Percentiles rank a stretch among this genome's conserved stretches.
These are phyloP conservation scores for Hipparchia semele DNA, from an alignment of 2,888 invertebrate genomes.

Conservation along the genomic window DNA sequence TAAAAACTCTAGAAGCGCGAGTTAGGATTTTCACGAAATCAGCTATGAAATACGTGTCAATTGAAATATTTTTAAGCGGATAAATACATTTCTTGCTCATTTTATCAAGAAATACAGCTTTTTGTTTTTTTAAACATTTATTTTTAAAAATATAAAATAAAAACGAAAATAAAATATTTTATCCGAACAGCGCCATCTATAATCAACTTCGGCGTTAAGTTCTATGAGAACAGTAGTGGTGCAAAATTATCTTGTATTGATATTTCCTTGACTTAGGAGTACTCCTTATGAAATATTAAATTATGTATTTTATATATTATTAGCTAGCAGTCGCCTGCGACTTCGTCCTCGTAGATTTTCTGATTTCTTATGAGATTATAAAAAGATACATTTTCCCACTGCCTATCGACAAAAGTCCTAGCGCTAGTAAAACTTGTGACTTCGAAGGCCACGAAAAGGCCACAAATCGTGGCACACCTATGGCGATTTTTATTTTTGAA, in stretches of 20 bases:
- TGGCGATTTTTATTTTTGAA: no score
- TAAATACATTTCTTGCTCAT: background rate
- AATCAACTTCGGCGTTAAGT: background rate
- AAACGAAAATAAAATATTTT: background rate
- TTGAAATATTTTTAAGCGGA: background rate
- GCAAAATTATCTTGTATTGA: background rate
- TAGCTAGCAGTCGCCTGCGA: no score
- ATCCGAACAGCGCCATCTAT: conserved; percentile 55
- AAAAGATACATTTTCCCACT: no score
- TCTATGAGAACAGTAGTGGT: background rate
- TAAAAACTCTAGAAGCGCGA: conserved; percentile 58
- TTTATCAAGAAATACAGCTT: background rate
- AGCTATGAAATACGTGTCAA: background rate
- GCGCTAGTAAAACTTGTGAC: no score
- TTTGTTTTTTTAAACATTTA: background rate
- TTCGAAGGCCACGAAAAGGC: no score
- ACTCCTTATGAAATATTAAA: background rate
- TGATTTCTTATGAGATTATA: no score
- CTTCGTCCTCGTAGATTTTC: no score
- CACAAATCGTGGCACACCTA: no score
- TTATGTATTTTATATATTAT: no score
- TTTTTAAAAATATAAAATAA: conserved; percentile 1
- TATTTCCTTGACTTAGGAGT: background rate
- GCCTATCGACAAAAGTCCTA: no score
- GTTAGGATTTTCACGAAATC: conserved; percentile 45